A percentile compares a stretch with the other conserved stretches of the same genome.
Conservation (phyloP, 1,140 invertebrate species). For the Lordiphosa mommai region DNA sequence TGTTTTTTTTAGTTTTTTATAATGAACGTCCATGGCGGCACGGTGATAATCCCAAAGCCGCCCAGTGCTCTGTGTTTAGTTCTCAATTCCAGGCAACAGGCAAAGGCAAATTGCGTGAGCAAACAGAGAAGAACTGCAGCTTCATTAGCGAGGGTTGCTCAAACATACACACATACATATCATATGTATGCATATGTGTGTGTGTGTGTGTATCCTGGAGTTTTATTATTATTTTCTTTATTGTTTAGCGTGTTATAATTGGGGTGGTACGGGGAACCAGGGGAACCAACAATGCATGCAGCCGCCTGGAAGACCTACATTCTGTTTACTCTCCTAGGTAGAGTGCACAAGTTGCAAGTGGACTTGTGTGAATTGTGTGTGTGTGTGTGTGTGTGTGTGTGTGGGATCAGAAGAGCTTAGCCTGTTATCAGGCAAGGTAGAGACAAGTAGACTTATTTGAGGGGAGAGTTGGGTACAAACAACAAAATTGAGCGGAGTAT, state of each 20-base stretch:
- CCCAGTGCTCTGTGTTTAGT: not conserved
- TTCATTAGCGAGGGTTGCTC: constrained; percentile 56
- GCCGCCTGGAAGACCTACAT: constrained; percentile 47
- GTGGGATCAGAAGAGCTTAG: constrained; percentile 61
- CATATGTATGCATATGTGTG: not conserved
- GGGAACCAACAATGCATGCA: constrained; percentile 38
- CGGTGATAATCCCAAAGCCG: constrained; percentile 29
- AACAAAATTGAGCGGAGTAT: too few relatives aligned
- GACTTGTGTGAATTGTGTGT: constrained; percentile 17
- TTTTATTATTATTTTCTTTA: constrained; percentile 77
- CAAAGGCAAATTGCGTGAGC: constrained; percentile 27
- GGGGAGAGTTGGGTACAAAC: not conserved
- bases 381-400: constrained; percentile 24
- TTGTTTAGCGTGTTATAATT: constrained; percentile 76
- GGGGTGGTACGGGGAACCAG: constrained; percentile 28
- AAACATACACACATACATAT: constrained; percentile 4
- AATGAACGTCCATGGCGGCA: constrained; percentile 3
- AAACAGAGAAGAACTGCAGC: constrained; percentile 36
- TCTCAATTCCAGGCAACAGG: constrained; percentile 7
- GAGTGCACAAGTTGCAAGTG: constrained; percentile 17
- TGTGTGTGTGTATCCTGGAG: constrained; percentile 34
- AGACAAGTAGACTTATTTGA: constrained; percentile 1
- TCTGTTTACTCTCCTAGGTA: constrained; percentile 15
- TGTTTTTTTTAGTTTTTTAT: not conserved
- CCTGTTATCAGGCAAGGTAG: constrained; percentile 33